Percentiles rank a stretch among this genome's conserved stretches.
Evolutionary conservation across 1,140 invertebrate species (phyloP).

Genomic region (Lineus longissimus): DNA sequence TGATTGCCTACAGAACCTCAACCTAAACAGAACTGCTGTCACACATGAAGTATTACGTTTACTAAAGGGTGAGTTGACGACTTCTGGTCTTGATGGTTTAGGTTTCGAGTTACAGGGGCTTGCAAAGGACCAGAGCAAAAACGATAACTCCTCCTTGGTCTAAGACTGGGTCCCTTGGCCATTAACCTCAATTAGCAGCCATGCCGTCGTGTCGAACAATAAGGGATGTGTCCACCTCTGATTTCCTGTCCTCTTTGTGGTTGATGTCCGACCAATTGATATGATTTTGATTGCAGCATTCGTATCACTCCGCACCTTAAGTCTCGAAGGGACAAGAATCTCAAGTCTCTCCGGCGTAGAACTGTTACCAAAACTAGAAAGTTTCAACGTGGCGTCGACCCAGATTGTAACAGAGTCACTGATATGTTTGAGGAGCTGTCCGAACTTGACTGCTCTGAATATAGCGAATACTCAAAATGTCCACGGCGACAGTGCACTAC

Average conservation of each 20-base stretch:
- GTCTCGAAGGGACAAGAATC: slow-evolving; percentile 13
- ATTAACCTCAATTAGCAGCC: too few relatives aligned
- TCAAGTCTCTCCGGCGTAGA: slow-evolving; percentile 31
- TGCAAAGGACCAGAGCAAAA: too few relatives aligned
- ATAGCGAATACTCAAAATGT: slow-evolving; percentile 28
- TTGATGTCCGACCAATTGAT: too few relatives aligned
- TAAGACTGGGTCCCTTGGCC: too few relatives aligned
- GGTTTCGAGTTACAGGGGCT: too few relatives aligned
- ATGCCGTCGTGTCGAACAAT: too few relatives aligned
- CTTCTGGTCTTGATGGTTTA: too few relatives aligned
- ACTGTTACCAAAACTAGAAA: slow-evolving; percentile 20
- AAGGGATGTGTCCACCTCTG: too few relatives aligned
- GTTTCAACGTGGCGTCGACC: slow-evolving; percentile 31
- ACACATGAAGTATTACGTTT: slow-evolving; percentile 35
- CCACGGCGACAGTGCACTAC: slow-evolving; percentile 24
- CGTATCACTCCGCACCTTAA: neutral
- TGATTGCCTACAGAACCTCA: slow-evolving; percentile 27
- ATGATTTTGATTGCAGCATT: neutral
- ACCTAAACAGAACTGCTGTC: slow-evolving; percentile 36
- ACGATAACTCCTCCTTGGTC: too few relatives aligned
- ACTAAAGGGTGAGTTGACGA: slow-evolving; percentile 24
- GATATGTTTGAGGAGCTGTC: slow-evolving; percentile 17
- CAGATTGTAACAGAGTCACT: slow-evolving; percentile 28
- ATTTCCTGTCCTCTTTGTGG: too few relatives aligned
- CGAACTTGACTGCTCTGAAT: slow-evolving; percentile 19